These are phyloP conservation scores for Tenthredo mesomela DNA, from an alignment of 2,888 invertebrate species.

Conservation along the genomic window DNA sequence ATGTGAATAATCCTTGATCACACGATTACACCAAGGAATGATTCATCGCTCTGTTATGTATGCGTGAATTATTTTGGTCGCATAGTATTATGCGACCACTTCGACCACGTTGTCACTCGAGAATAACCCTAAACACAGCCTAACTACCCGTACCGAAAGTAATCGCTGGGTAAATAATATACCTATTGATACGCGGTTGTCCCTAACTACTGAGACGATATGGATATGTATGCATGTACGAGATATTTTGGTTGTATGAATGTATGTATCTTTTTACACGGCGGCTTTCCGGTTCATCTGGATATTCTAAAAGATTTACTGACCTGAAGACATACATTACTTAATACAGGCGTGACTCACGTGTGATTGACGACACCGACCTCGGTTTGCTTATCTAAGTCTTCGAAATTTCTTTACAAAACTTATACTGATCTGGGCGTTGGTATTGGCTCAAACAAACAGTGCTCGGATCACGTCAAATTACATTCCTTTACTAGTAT, in stretches of 20 bases:
- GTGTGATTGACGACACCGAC: neutral
- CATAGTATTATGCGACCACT: slow-evolving; percentile 70
- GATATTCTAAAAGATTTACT: neutral
- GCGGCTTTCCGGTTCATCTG: neutral
- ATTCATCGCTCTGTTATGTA: slow-evolving; percentile 73
- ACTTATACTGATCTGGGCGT: neutral
- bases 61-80: slow-evolving; percentile 66
- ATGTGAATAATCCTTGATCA: slow-evolving; percentile 28
- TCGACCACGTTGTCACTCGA: neutral
- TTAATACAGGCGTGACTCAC: slow-evolving; percentile 37
- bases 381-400: neutral
- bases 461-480: slow-evolving; percentile 11
- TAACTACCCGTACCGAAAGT: neutral
- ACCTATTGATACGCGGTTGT: neutral
- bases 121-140: slow-evolving; percentile 1
- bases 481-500: slow-evolving; percentile 10
- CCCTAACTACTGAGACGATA: neutral
- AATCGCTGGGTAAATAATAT: neutral
- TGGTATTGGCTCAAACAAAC: neutral
- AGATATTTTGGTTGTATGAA: neutral
- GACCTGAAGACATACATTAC: neutral
- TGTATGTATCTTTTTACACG: neutral
- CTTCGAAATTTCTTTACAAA: neutral
- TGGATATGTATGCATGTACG: neutral
- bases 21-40: neutral